Conservation (phyloP, 2,113 vertebrate species). For the Actenoides lindsayi region DNA sequence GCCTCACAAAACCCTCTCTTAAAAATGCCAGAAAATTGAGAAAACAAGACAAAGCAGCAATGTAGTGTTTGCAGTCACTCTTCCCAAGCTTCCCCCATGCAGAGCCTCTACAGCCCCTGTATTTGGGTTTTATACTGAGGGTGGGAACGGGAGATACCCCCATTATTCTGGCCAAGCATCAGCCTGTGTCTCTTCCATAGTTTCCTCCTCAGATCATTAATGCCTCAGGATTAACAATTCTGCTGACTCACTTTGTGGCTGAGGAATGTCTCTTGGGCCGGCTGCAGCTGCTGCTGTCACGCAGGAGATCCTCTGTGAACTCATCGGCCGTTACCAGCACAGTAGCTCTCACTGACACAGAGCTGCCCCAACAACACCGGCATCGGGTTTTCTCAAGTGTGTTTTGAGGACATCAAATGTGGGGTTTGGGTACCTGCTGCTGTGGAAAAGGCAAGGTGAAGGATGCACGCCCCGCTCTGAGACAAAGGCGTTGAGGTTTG, state of each 20-base stretch:
- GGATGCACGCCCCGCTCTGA: neutral
- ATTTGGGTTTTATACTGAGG: neutral
- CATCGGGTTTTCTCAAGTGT: neutral
- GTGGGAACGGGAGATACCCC: neutral
- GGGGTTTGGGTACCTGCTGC: neutral
- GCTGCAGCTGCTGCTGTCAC: neutral
- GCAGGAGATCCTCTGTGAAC: neutral
- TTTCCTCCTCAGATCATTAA: neutral
- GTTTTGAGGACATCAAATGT: neutral
- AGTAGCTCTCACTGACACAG: neutral
- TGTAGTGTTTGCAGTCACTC: neutral
- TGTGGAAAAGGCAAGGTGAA: neutral
- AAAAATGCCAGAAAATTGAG: neutral
- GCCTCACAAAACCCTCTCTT: neutral
- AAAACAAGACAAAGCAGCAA: neutral
- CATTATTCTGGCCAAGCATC: neutral
- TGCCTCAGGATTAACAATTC: neutral
- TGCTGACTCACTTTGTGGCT: neutral
- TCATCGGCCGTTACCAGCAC: neutral
- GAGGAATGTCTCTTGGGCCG: neutral
- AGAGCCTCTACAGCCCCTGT: neutral
- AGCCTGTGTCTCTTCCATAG: neutral
- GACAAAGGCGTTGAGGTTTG: neutral
- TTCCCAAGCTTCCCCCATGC: neutral
- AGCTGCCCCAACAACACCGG: fast-evolving